Percentiles rank a stretch among this genome's conserved stretches.
Conservation (phyloP, 2,888 invertebrate species). For the Galerucella pusilla region DNA sequence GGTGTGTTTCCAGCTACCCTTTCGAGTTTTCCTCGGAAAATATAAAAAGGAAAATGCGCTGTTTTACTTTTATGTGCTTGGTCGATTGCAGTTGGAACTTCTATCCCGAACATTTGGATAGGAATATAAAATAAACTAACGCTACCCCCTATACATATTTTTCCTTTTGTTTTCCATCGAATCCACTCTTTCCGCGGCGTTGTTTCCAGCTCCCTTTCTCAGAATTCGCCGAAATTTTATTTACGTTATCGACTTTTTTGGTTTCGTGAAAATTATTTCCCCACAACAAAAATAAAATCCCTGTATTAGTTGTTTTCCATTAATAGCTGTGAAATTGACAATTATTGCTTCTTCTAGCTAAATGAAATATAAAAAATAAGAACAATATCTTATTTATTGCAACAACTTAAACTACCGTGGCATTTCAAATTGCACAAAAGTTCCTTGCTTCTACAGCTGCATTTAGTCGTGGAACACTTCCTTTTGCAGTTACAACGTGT, state of each 20-base stretch:
- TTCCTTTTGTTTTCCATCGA: slow-evolving; percentile 61
- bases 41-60: slow-evolving; percentile 18
- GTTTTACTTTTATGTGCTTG: slow-evolving; percentile 26
- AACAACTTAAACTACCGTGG: too few species aligned
- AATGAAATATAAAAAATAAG: too few species aligned
- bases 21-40: slow-evolving; percentile 38
- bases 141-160: slow-evolving; percentile 61
- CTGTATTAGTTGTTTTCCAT: too few species aligned
- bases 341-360: too few species aligned
- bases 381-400: too few species aligned
- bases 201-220: slow-evolving; percentile 58
- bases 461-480: too few species aligned
- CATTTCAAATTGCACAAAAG: too few species aligned
- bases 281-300: too few species aligned
- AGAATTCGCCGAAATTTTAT: slow-evolving; percentile 52
- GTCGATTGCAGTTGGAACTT: slow-evolving; percentile 56
- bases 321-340: too few species aligned
- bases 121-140: slow-evolving; percentile 66
- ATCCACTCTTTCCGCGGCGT: slow-evolving; percentile 61
- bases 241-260: slow-evolving; percentile 43
- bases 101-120: slow-evolving; percentile 63
- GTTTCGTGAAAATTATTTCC: slow-evolving; percentile 3
- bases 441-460: too few species aligned
- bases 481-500: too few species aligned
- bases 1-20: slow-evolving; percentile 62